Conservation (phyloP, 2,888 invertebrate genomes). For the Cryptops parisi region DNA sequence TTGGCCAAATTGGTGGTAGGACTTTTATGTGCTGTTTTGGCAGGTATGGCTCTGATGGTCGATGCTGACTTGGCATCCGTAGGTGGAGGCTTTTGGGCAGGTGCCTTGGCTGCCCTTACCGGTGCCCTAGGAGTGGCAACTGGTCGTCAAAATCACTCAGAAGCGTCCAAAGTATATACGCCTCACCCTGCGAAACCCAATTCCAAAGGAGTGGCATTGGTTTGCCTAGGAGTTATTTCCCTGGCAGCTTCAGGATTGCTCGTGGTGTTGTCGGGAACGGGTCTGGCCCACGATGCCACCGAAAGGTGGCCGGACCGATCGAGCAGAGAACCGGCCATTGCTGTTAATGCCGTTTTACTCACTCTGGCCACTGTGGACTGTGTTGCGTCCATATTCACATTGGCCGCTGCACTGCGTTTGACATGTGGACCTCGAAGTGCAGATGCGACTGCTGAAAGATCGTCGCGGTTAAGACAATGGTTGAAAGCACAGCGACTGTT, state of each 20-base stretch:
- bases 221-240: conserved; percentile 10
- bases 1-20: conserved; percentile 11
- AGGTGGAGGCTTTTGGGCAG: conserved; percentile 16
- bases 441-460: background rate
- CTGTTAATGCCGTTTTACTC: conserved; percentile 13
- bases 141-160: background rate
- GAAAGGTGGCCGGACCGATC: background rate
- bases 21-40: conserved; percentile 7
- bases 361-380: conserved; percentile 13
- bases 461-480: background rate
- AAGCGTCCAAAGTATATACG: no score
- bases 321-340: conserved; percentile 4
- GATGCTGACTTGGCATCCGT: conserved; percentile 13
- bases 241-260: conserved; percentile 12
- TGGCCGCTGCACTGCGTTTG: background rate
- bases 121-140: conserved; percentile 4
- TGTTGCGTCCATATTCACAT: conserved; percentile 10
- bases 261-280: conserved; percentile 13
- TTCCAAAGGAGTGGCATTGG: conserved; percentile 12
- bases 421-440: background rate
- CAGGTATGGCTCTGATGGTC: conserved; percentile 12
- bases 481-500: background rate
- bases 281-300: conserved; percentile 9
- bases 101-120: conserved; percentile 5
- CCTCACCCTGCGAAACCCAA: no score